These are phyloP conservation scores for Lucilia cuprina DNA, from an alignment of 1,140 invertebrate species.

Conservation along the genomic window DNA sequence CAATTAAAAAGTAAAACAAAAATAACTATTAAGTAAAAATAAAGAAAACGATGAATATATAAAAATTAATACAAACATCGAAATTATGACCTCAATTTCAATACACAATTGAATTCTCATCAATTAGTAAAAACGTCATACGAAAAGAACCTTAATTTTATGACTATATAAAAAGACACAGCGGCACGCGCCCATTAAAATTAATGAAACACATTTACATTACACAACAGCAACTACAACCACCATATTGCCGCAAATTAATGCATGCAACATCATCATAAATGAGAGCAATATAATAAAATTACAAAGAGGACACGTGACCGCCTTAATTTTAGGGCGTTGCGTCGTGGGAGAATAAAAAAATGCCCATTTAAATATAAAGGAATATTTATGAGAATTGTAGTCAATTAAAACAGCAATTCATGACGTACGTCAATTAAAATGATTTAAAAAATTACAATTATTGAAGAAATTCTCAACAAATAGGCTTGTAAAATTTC, in stretches of 20 bases:
- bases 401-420: background rate
- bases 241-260: background rate
- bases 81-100: background rate
- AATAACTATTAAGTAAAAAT: too few species aligned
- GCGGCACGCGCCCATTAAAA: conserved; percentile 9
- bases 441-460: too few species aligned
- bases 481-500: too few species aligned
- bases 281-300: background rate
- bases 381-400: background rate
- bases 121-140: background rate
- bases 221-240: background rate
- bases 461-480: too few species aligned
- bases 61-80: background rate
- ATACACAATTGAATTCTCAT: conserved; percentile 1
- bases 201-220: conserved; percentile 2
- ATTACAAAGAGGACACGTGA: background rate
- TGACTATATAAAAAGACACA: background rate
- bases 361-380: background rate
- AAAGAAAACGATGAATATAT: too few species aligned
- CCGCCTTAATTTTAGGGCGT: background rate
- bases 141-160: background rate
- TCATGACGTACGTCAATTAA: too few species aligned
- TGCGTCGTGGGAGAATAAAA: background rate
- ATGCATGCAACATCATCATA: background rate
- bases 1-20: too few species aligned